These are phyloP conservation scores for Falco rusticolus DNA, from an alignment of 2,797 vertebrate genomes.

Conservation along the genomic window DNA sequence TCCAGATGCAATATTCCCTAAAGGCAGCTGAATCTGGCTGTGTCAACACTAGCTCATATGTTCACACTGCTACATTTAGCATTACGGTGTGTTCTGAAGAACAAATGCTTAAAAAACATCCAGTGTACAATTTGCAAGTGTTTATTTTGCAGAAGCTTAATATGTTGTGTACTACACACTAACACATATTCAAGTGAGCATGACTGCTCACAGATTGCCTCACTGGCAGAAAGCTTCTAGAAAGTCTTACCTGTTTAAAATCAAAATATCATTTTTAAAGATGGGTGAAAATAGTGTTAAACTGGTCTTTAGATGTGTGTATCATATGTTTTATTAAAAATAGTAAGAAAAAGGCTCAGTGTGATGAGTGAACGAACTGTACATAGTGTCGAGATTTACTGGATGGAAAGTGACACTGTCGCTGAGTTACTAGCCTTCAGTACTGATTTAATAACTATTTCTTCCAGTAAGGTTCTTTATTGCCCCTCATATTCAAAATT, in stretches of 20 bases:
- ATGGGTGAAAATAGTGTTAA: not conserved
- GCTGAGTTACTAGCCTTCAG: not conserved
- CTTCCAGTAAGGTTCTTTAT: not conserved
- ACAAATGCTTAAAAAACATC: not conserved
- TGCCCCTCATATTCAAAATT: not conserved
- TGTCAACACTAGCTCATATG: slow-evolving; percentile 9
- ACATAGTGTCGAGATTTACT: not conserved
- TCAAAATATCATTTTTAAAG: not conserved
- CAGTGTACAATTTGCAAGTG: not conserved
- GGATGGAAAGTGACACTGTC: not conserved
- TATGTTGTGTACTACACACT: not conserved
- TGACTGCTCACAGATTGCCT: not conserved
- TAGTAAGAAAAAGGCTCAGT: not conserved
- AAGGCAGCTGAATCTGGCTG: slow-evolving; percentile 47
- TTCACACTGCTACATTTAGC: slow-evolving; percentile 10
- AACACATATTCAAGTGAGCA: not conserved
- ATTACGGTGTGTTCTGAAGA: not conserved
- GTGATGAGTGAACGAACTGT: not conserved
- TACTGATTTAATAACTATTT: not conserved
- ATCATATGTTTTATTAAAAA: not conserved
- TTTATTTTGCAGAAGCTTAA: not conserved
- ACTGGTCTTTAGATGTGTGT: not conserved
- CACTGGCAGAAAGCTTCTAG: not conserved
- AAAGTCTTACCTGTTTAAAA: not conserved
- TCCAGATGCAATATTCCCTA: slow-evolving; percentile 63